Evolutionary conservation across 2,113 vertebrate species (phyloP).

Genomic region (Lipophrys pholis): DNA sequence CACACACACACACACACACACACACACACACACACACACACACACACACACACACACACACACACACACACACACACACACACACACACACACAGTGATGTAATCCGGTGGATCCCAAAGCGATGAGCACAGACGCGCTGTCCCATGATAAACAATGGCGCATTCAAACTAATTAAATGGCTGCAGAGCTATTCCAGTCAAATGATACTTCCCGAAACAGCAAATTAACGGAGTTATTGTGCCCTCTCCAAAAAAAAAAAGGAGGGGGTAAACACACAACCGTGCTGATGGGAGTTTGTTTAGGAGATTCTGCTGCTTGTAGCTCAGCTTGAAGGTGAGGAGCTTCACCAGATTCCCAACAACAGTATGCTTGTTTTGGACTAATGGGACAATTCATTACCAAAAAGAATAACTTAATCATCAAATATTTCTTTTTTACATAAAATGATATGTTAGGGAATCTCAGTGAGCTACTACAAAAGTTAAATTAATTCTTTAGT

Average conservation of each 20-base stretch:
- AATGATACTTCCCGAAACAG: constrained; percentile 18
- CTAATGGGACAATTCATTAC: constrained; percentile 30
- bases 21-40: too few species aligned
- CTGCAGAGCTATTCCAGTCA: constrained; percentile 41
- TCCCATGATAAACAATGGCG: constrained; percentile 54
- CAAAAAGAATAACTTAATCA: constrained; percentile 19
- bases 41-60: too few species aligned
- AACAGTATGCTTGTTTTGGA: constrained; percentile 5
- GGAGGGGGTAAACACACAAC: constrained; percentile 11
- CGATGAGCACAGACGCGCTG: constrained; percentile 31
- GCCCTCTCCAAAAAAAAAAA: background rate
- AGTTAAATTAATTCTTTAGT: background rate
- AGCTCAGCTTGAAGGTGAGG: background rate
- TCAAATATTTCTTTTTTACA: constrained; percentile 8
- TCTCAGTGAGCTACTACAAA: background rate
- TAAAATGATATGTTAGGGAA: background rate
- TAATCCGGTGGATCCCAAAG: constrained; percentile 55
- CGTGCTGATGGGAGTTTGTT: constrained; percentile 8
- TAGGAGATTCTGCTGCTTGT: constrained; percentile 1
- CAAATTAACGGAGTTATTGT: constrained; percentile 9
- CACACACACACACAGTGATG: constrained; percentile 68
- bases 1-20: constrained; percentile 62
- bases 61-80: constrained; percentile 67
- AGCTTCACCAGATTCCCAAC: constrained; percentile 23
- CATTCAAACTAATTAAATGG: constrained; percentile 70